Base-by-base conservation (phyloP, 2,888 invertebrate species). In the Chymomyza caudatula region DNA sequence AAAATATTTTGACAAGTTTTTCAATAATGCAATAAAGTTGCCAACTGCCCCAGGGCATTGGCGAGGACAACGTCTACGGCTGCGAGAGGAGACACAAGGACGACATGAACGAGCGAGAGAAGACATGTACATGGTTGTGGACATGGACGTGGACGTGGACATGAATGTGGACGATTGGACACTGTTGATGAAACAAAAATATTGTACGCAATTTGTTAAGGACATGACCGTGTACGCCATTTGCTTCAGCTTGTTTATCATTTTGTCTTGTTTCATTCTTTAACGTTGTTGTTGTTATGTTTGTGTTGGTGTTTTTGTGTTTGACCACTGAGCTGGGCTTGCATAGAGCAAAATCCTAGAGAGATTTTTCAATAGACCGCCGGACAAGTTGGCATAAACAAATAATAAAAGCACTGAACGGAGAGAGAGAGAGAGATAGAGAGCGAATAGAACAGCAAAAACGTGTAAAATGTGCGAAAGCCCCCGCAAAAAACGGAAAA, bases 21-120 rank as follows among this genome's bases (percentile, higher is more conserved):
- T 82, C 86, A 82, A 82, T 82, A 82, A 85, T 82, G 86, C 86
- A 86, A 86, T 86, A 82, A 85, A 71, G 79, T 86, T 86, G 77
- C 63, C 69, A 71, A 69, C 67, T 67, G 64, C 75, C 75, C 58
- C 73, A 71, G 66, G 77, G 69, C 71, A 15, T 17, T 23, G 17
- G n/a, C 47, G 15, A n/a, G n/a, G n/a, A 20, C 47, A 22, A n/a
- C 44, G 8, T 22, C n/a, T 20, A 13, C 25, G 19, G 43, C 44
- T 22, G 37, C 37, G 15, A n/a, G n/a, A n/a, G n/a, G n/a, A n/a
- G 19, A n/a, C 13, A 29, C 55, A 43, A 61, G 22, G 53, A 58
- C 22, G 54, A 58, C 22, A 51, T 47, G 59, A 51, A 51, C 53
- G 22, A 62, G 52, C 17, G 47, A 42, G 51, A 53, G 56, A 49